These are phyloP conservation scores for Rhineura floridana DNA, from an alignment of 2,113 vertebrate genomes.

Conservation along the genomic window DNA sequence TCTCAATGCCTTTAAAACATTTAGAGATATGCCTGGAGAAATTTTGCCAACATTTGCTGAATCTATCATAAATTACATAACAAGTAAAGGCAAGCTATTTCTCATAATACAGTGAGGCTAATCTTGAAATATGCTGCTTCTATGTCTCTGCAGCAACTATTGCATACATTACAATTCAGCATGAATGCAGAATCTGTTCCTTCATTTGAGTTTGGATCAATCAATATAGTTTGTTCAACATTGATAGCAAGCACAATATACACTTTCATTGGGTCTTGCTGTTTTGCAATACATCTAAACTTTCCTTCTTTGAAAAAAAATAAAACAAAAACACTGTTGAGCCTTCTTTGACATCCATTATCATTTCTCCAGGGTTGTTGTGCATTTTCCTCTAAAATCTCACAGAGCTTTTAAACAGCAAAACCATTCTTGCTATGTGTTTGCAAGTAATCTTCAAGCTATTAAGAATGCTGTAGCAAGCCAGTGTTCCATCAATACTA, in stretches of 20 bases:
- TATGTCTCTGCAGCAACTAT: background rate
- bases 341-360: background rate
- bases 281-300: background rate
- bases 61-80: background rate
- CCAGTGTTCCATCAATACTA: constrained; percentile 16
- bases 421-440: background rate
- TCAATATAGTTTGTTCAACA: background rate
- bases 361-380: background rate
- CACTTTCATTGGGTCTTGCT: background rate
- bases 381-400: background rate
- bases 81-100: background rate
- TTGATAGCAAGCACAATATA: background rate
- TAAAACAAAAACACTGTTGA: background rate
- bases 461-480: background rate
- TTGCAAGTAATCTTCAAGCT: constrained; percentile 22
- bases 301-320: background rate
- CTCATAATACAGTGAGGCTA: background rate
- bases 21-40: background rate
- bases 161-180: background rate
- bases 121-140: background rate
- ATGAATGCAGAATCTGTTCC: background rate
- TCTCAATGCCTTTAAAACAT: background rate
- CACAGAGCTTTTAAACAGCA: background rate
- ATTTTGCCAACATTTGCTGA: background rate
- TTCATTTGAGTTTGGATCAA: background rate